Conservation (phyloP, 2,888 invertebrate species). For the Pristionchus fissidentatus region DNA sequence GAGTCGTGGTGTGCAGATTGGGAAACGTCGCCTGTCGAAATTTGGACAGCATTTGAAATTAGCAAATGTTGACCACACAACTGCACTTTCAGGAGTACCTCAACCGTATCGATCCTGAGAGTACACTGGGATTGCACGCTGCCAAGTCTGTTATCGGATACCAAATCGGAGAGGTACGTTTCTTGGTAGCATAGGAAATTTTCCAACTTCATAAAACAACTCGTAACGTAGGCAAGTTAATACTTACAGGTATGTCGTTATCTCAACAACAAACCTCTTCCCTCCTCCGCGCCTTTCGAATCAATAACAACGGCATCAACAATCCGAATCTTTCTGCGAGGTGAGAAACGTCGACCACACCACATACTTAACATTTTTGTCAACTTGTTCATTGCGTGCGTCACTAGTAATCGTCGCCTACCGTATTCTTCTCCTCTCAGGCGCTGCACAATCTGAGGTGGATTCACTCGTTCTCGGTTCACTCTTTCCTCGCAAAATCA, state of each 20-base stretch:
- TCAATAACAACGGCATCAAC: constrained; percentile 65
- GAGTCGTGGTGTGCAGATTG: background rate
- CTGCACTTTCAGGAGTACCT: constrained; percentile 84
- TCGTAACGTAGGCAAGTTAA: background rate
- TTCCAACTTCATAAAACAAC: background rate
- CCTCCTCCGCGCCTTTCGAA: constrained; percentile 56
- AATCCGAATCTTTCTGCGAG: constrained; percentile 64
- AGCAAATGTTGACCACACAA: constrained; percentile 30
- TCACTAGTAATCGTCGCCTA: background rate
- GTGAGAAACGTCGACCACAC: constrained; percentile 42
- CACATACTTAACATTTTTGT: background rate
- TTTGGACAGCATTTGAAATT: background rate
- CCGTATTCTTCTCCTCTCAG: constrained; percentile 71
- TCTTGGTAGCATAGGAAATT: background rate
- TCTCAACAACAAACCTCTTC: background rate
- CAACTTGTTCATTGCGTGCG: background rate
- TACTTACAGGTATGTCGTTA: constrained; percentile 34
- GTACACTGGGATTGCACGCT: constrained; percentile 85
- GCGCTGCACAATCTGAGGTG: constrained; percentile 87
- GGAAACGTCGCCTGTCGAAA: constrained; percentile 23
- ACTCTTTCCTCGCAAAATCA: constrained; percentile 76
- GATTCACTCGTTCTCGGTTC: constrained; percentile 83
- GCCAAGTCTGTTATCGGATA: constrained; percentile 92
- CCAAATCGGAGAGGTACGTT: constrained; percentile 82
- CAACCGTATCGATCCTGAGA: constrained; percentile 91